Percentiles rank a stretch among this genome's conserved stretches.
phyloP scores from a whole-genome alignment of 1,140 invertebrate species.

The Zaprionus ghesquierei region DNA sequence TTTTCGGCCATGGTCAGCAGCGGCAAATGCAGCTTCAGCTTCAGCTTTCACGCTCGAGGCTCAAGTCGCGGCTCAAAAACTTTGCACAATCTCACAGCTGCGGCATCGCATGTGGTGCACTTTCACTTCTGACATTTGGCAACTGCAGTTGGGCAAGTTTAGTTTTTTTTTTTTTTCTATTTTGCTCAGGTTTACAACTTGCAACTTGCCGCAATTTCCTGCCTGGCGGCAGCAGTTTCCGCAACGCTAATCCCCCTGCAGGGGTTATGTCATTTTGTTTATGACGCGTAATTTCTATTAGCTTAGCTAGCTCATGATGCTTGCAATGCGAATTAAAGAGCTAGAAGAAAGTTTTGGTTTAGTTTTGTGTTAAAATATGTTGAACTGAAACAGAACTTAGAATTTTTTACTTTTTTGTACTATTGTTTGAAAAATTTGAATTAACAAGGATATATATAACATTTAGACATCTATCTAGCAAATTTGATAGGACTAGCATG shows the following conservation, averaged over 20 bases:
- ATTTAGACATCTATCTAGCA: not conserved
- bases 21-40: not conserved
- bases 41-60: not conserved
- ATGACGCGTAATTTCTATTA: not conserved
- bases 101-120: not conserved
- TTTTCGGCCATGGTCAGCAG: not conserved
- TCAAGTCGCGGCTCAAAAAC: not conserved
- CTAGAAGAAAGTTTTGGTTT: not conserved
- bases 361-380: not conserved
- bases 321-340: too few species aligned
- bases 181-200: not conserved
- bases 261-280: conserved; percentile 1
- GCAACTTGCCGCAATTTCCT: conserved; percentile 30
- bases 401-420: not conserved
- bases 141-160: not conserved
- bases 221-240: conserved; percentile 21
- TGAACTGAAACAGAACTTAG: too few species aligned
- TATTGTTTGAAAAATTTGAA: too few species aligned
- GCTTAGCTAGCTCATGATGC: not conserved
- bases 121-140: conserved; percentile 7
- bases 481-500: not conserved
- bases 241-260: conserved; percentile 3
- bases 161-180: too few species aligned
- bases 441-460: not conserved
- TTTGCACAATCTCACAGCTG: not conserved